Conservation (phyloP, 1,140 invertebrate genomes). For the Ruditapes philippinarum region DNA sequence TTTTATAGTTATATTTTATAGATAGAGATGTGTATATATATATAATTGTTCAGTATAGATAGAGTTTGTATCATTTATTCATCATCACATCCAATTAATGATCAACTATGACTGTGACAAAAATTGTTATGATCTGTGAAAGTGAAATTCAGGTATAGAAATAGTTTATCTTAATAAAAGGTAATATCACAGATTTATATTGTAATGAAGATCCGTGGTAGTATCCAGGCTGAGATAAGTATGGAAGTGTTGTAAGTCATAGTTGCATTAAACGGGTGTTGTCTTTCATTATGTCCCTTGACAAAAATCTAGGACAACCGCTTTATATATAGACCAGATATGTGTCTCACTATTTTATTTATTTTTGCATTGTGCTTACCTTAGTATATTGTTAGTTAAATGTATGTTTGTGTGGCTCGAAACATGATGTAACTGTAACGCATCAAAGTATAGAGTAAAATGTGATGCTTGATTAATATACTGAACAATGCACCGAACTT, state of each 20-base stretch:
- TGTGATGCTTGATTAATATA: no score
- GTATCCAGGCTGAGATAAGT: no score
- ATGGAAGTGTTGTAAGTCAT: background rate
- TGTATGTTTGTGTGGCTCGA: no score
- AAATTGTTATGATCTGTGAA: no score
- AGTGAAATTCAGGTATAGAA: no score
- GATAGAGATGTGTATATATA: conserved; percentile 15
- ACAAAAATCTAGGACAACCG: conserved; percentile 77
- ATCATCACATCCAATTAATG: background rate
- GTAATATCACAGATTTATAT: no score
- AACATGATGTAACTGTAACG: no score
- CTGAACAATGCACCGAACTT: no score
- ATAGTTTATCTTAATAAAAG: no score
- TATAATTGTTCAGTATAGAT: conserved; percentile 7
- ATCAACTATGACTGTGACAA: background rate
- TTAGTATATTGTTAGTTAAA: background rate
- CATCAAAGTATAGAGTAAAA: no score
- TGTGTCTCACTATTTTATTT: background rate
- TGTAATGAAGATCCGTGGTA: no score
- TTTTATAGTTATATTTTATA: conserved; percentile 27
- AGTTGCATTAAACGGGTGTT: background rate
- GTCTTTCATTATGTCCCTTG: conserved; percentile 56
- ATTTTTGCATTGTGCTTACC: background rate
- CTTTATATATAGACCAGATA: conserved; percentile 24
- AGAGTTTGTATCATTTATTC: background rate